These are phyloP conservation scores for Melangyna quadrimaculata DNA, from an alignment of 2,888 invertebrate genomes.

Conservation along the genomic window DNA sequence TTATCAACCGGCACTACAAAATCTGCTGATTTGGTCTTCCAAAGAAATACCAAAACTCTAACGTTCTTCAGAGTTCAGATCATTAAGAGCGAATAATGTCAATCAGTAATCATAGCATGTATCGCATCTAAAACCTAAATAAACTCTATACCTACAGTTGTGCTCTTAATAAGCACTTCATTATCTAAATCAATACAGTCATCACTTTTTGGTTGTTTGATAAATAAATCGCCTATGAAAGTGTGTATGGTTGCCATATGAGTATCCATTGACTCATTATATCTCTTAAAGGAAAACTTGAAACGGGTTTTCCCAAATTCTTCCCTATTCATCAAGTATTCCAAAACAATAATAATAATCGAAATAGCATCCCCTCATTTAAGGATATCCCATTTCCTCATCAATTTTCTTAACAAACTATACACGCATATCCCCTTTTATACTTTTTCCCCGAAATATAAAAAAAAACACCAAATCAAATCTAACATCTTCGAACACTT, in stretches of 20 bases:
- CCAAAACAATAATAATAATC: background rate
- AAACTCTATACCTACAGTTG: background rate
- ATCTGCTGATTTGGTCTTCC: too few species aligned
- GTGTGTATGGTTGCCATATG: background rate
- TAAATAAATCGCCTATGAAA: background rate
- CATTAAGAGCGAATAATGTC: background rate
- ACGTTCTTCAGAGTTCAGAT: too few species aligned
- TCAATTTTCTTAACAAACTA: background rate
- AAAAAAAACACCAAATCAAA: constrained; percentile 41
- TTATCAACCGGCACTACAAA: too few species aligned
- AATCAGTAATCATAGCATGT: background rate
- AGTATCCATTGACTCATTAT: background rate
- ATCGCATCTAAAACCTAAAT: background rate
- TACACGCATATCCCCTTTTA: background rate
- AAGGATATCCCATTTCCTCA: background rate
- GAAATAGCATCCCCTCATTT: background rate
- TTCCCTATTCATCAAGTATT: background rate
- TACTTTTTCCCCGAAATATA: background rate
- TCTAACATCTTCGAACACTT: constrained; percentile 54
- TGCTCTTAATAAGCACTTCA: background rate
- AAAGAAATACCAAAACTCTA: too few species aligned
- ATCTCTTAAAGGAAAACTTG: background rate
- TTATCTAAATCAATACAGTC: background rate
- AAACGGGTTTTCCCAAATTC: background rate
- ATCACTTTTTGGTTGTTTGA: background rate